Percentiles rank a stretch among this genome's conserved stretches.
Evolutionary conservation across 2,113 vertebrate genomes (phyloP).

Genomic region (Silurus asotus): DNA sequence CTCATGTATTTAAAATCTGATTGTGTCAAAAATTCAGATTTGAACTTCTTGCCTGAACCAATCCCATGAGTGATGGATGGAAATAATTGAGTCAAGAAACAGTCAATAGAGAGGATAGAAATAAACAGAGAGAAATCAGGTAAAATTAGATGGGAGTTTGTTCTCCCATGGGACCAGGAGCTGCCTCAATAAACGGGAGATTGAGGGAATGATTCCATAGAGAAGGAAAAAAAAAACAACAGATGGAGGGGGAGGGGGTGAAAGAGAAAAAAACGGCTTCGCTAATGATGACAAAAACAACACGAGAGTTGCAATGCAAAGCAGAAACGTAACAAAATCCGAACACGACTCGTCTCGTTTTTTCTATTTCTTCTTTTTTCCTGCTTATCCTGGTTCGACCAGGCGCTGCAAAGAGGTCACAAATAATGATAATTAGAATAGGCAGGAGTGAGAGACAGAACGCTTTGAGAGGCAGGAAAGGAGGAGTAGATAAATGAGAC

Average conservation of each 20-base stretch:
- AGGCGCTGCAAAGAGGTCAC: background rate
- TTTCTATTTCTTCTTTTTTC: background rate
- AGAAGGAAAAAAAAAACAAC: background rate
- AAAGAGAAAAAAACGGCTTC: background rate
- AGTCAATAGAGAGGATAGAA: background rate
- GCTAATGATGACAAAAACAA: conserved; percentile 28
- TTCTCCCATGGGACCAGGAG: conserved; percentile 8
- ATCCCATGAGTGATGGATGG: background rate
- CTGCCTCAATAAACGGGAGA: conserved; percentile 2
- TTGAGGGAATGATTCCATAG: background rate
- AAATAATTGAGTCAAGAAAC: conserved; percentile 2
- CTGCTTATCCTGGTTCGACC: background rate
- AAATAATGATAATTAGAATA: conserved; percentile 15
- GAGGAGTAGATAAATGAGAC: conserved; percentile 8
- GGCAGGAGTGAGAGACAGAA: background rate
- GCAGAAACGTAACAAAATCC: background rate
- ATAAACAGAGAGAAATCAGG: conserved; percentile 13
- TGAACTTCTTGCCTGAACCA: background rate
- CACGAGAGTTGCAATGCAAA: background rate
- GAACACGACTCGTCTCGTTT: background rate
- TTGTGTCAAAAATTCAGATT: background rate
- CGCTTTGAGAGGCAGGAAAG: conserved; percentile 6
- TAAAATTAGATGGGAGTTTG: background rate
- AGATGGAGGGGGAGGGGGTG: background rate
- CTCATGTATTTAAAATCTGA: background rate